Conservation (phyloP, 2,888 invertebrate species). For the Phalera bucephala region DNA sequence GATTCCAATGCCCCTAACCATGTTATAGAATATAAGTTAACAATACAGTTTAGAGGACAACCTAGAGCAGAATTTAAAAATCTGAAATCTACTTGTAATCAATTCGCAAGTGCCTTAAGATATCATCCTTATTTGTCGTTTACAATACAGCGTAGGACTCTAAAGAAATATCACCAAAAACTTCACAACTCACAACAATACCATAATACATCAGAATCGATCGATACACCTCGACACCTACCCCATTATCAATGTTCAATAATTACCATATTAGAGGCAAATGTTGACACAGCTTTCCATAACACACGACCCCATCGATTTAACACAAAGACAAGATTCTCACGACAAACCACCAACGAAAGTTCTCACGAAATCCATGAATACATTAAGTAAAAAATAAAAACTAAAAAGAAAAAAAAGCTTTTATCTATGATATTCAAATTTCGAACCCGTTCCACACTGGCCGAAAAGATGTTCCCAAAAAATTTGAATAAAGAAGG, state of each 20-base stretch:
- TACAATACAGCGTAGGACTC: too few species aligned
- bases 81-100: too few species aligned
- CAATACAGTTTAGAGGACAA: too few species aligned
- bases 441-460: conserved; percentile 49
- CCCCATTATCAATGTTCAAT: conserved; percentile 32
- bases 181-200: too few species aligned
- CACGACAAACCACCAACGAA: conserved; percentile 22
- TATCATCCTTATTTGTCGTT: too few species aligned
- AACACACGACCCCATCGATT: conserved; percentile 74
- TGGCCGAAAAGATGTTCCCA: conserved; percentile 61
- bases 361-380: conserved; percentile 61
- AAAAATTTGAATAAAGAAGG: conserved; percentile 75
- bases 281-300: conserved; percentile 79
- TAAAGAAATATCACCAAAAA: too few species aligned
- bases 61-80: too few species aligned
- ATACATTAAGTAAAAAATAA: conserved; percentile 71
- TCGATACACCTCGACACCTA: conserved; percentile 42
- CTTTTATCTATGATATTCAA: conserved; percentile 60
- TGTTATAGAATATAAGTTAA: too few species aligned
- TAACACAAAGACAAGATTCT: conserved; percentile 55
- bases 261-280: conserved; percentile 67
- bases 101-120: too few species aligned
- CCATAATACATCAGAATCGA: conserved; percentile 33
- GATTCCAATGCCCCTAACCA: too few species aligned
- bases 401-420: conserved; percentile 53